Conservation (phyloP, 2,797 vertebrate species). For the Alectoris magna region DNA sequence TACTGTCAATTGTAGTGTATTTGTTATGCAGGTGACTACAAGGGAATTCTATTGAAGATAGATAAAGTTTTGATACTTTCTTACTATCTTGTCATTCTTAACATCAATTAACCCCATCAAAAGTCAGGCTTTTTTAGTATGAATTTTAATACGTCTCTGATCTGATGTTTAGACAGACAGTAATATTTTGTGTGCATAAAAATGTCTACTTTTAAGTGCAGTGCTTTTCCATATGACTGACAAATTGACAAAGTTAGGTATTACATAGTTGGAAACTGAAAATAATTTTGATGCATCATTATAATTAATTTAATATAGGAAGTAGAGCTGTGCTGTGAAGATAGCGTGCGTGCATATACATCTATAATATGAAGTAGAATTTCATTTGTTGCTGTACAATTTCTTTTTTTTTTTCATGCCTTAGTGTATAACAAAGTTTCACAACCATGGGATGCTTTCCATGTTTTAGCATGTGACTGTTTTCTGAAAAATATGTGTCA, state of each 20-base stretch:
- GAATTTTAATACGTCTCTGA: conserved; percentile 45
- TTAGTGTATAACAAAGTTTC: background rate
- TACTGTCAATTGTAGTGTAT: conserved; percentile 7
- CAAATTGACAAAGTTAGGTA: background rate
- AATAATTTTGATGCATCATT: background rate
- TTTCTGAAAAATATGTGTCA: background rate
- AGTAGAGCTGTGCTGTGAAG: background rate
- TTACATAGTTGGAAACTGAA: background rate
- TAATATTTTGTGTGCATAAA: conserved; percentile 29
- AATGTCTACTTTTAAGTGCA: conserved; percentile 14
- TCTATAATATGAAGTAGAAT: background rate
- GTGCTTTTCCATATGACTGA: background rate
- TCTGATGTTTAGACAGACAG: background rate
- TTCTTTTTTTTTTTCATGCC: too few relatives aligned
- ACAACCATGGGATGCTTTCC: background rate
- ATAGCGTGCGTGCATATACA: background rate
- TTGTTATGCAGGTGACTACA: conserved; percentile 28
- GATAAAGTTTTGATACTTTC: background rate
- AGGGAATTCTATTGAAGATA: conserved; percentile 12
- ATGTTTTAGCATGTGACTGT: background rate
- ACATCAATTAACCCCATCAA: background rate
- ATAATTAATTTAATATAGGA: background rate
- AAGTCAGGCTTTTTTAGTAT: conserved; percentile 23
- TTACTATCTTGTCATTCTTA: conserved; percentile 16
- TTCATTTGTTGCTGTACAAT: background rate